phyloP scores from a whole-genome alignment of 2,113 vertebrate genomes.

The Xyrauchen texanus region DNA sequence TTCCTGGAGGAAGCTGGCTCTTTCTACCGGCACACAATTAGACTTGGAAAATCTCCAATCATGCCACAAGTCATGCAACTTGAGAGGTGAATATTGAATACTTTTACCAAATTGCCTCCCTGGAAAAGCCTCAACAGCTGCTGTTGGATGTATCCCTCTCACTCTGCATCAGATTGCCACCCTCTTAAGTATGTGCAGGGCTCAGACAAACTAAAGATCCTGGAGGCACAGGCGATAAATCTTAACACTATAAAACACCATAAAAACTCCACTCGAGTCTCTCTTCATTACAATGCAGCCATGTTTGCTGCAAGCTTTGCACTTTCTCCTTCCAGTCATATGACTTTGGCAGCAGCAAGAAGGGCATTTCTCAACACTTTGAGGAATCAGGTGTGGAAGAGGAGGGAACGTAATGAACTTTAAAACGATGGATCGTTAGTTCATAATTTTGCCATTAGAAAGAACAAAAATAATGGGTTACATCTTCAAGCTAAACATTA shows the following conservation, averaged over 20 bases:
- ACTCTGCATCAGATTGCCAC: not conserved
- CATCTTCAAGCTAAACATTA: too few species aligned
- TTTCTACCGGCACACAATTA: not conserved
- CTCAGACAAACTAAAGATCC: not conserved
- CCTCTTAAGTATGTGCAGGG: conserved; percentile 28
- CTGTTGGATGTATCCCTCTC: not conserved
- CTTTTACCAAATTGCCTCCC: conserved; percentile 26
- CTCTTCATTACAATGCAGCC: conserved; percentile 50
- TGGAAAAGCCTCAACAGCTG: conserved; percentile 31
- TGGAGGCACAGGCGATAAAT: conserved; percentile 39
- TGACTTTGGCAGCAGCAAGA: conserved; percentile 31
- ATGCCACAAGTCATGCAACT: not conserved
- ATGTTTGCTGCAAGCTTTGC: conserved; percentile 22
- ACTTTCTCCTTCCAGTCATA: conserved; percentile 28
- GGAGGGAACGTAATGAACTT: not conserved
- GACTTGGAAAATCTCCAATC: not conserved
- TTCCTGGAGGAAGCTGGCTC: too few species aligned
- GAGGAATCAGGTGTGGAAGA: not conserved
- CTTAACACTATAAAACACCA: conserved; percentile 25
- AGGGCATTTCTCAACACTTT: conserved; percentile 27
- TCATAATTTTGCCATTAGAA: too few species aligned
- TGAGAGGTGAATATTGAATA: conserved; percentile 6
- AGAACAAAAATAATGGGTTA: too few species aligned
- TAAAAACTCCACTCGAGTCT: conserved; percentile 35
- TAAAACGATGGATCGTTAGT: not conserved